These are phyloP conservation scores for Oophaga pumilio DNA, from an alignment of 2,113 vertebrate genomes.

Conservation along the genomic window DNA sequence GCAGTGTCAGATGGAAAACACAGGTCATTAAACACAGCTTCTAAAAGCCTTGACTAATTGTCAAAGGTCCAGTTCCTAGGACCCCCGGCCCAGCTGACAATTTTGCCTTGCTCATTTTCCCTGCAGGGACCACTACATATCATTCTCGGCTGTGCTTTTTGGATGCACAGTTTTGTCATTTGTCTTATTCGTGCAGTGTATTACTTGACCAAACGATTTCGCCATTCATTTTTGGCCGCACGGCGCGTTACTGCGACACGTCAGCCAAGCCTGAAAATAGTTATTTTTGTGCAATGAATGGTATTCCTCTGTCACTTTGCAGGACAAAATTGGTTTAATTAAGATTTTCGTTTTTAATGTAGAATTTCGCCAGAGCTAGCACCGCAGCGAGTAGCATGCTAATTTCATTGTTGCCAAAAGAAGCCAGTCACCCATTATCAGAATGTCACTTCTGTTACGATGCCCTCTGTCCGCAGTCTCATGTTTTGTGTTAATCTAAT, in stretches of 20 bases:
- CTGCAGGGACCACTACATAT: neutral
- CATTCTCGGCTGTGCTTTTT: too few relatives aligned
- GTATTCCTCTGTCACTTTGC: neutral
- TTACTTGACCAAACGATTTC: too few relatives aligned
- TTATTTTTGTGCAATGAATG: neutral
- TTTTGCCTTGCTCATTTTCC: neutral
- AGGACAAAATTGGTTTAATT: slow-evolving; percentile 1
- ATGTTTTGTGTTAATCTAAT: slow-evolving; percentile 5
- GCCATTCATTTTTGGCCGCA: too few relatives aligned
- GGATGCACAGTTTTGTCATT: too few relatives aligned
- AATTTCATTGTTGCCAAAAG: too few relatives aligned
- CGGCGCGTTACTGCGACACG: too few relatives aligned
- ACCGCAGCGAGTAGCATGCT: neutral
- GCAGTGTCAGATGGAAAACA: neutral
- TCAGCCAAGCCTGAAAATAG: neutral
- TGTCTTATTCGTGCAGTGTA: too few relatives aligned
- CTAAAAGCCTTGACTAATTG: neutral
- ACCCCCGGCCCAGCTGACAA: too few relatives aligned
- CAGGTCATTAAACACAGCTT: neutral
- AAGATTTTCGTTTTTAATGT: neutral
- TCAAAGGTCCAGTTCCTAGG: neutral
- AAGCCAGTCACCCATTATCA: neutral
- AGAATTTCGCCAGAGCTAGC: neutral
- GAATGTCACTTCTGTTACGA: neutral
- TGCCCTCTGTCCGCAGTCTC: neutral